phyloP scores from a whole-genome alignment of 2,113 vertebrate genomes.

The Thalassoma bifasciatum region DNA sequence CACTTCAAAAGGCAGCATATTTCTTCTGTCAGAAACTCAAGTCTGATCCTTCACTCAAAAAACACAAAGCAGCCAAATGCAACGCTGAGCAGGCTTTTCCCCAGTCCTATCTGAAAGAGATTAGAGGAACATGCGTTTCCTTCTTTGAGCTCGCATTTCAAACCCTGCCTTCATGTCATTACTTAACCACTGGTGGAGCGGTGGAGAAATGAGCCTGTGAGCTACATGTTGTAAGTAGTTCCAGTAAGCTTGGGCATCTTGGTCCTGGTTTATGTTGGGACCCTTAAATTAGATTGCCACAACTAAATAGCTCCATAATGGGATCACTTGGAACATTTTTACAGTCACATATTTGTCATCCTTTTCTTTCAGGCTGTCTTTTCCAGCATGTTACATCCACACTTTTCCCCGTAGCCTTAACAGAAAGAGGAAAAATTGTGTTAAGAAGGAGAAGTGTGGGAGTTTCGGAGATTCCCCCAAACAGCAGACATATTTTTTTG shows the following conservation, averaged over 20 bases:
- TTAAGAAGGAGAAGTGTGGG: constrained; percentile 29
- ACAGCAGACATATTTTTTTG: constrained; percentile 21
- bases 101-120: constrained; percentile 67
- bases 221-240: constrained; percentile 21
- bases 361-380: not conserved
- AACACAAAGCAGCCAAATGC: constrained; percentile 73
- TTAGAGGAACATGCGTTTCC: constrained; percentile 72
- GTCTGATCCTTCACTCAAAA: constrained; percentile 65
- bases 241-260: constrained; percentile 30
- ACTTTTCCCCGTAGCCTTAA: constrained; percentile 22
- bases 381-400: constrained; percentile 8
- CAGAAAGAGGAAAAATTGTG: constrained; percentile 14
- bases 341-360: constrained; percentile 18
- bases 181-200: constrained; percentile 50
- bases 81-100: constrained; percentile 66
- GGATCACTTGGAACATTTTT: constrained; percentile 37
- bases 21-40: constrained; percentile 66
- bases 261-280: constrained; percentile 41
- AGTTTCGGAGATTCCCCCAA: constrained; percentile 56
- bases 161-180: constrained; percentile 58
- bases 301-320: constrained; percentile 49
- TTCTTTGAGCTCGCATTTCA: constrained; percentile 70
- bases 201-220: constrained; percentile 37
- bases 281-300: constrained; percentile 49
- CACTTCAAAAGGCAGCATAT: constrained; percentile 60